Evolutionary conservation across 2,797 vertebrate genomes (phyloP), one percentile per base, ranked within the genome.

Genomic region (Kryptopterus vitreolus): DNA sequence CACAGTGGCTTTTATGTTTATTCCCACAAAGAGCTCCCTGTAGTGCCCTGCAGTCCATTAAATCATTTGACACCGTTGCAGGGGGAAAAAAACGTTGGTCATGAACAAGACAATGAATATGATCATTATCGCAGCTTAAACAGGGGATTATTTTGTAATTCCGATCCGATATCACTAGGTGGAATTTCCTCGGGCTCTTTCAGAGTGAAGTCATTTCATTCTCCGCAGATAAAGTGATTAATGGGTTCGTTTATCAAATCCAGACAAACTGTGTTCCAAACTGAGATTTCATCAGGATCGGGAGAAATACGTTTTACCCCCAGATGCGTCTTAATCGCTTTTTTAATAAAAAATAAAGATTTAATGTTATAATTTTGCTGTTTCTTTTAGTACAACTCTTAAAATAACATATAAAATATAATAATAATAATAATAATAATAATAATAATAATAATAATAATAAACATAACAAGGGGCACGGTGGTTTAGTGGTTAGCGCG

Each of bases 1-100:
- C 26, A 59, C 46, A 80, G 52, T 26, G 22, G 72, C 79, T 69
- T 76, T 81, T 76, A 74, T 62, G 73, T 59, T 69, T 77, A 81
- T 53, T 77, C 24, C 46, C 71, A 63, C 71, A 73, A 53, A 43
- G 65, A 75, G 46, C 26, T n/a, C 11, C 4, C 31, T 76, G 46
- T 29, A 48, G 73, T 71, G 57, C 11, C 11, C 33, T 46, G 24
- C 43, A 29, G 74, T 52, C 50, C 46, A 71, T 81, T 62, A 71
- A 70, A 71, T 69, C 33, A 13, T 68, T 26, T 80, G 65, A 29
- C 38, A 66, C 4, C 18, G n/a, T 48, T 69, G 10, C n/a, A 68
- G 9, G 22, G 20, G 15, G 26, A 61, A 53, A 62, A 38, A 61
- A 53, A 62, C 43, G 22, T 12, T 18, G 63, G 31, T 16, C 22